Conservation (phyloP, 1,140 invertebrate genomes). For the Drosophila yakuba region DNA sequence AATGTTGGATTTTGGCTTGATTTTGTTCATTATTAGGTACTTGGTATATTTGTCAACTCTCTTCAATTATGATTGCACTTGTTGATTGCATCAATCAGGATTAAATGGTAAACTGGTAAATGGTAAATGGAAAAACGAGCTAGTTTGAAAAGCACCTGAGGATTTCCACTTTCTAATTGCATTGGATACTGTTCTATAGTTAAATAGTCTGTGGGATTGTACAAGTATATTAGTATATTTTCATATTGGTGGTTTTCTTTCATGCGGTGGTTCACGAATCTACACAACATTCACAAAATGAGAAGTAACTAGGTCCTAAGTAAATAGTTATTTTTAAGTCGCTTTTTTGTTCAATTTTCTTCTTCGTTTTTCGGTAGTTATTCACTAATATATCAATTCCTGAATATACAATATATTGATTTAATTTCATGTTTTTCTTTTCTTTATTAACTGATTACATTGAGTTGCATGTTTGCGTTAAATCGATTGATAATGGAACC, state of each 20-base stretch:
- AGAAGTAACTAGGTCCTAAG: constrained; percentile 34
- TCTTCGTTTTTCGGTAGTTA: constrained; percentile 28
- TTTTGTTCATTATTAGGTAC: constrained; percentile 24
- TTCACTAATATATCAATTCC: constrained; percentile 68
- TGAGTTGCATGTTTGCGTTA: constrained; percentile 15
- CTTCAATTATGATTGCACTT: constrained; percentile 20
- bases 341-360: constrained; percentile 8
- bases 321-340: constrained; percentile 29
- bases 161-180: constrained; percentile 16
- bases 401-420: constrained; percentile 60
- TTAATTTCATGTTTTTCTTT: constrained; percentile 10
- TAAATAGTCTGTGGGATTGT: constrained; percentile 29
- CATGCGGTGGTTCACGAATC: constrained; percentile 37
- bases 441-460: constrained; percentile 23
- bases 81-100: constrained; percentile 10
- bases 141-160: constrained; percentile 33
- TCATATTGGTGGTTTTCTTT: constrained; percentile 28
- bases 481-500: constrained; percentile 34
- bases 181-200: background rate
- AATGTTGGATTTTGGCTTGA: background rate
- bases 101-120: background rate
- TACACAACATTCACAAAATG: constrained; percentile 47
- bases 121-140: background rate
- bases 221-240: constrained; percentile 12
- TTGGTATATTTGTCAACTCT: constrained; percentile 50